Evolutionary conservation across 2,113 vertebrate genomes (phyloP), one percentile per base, ranked within the genome.

Genomic region (Calypte anna): DNA sequence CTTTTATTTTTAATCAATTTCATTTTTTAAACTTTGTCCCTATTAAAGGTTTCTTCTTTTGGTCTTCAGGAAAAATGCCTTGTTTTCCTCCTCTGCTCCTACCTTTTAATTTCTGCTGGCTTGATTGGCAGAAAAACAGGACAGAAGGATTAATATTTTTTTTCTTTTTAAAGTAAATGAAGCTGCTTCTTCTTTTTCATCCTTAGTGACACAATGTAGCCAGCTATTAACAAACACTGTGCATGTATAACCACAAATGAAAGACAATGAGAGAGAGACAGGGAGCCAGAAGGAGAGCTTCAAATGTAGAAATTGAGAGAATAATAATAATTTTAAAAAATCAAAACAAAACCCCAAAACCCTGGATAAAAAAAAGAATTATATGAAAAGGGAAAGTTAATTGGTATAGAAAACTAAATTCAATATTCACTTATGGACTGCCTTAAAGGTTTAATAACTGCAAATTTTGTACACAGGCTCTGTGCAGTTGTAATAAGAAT

Each of bases 391-490:
- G 20, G 36, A 54, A 94, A 93, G 67, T 93, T 95, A 97, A 97
- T 97, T 98, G 88, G 48, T 64, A 43, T 59, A 90, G 75, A 86
- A 96, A 93, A 93, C 50, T 67, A 91, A 95, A 97, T 91, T 96
- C 48, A 97, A 43, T 94, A 96, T 84, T 96, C 7, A 4, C 88
- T 94, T 97, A 48, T 94, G 91, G 75, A 73, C 80, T 90, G 77
- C 61, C 79, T 96, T 97, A 97, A 97, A 97, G 80, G 94, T 91
- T 97, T 97, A 97, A 97, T 97, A 97, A 94, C 81, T 94, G 85
- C 43, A 85, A 95, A 93, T 97, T 96, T 96, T 91, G 75, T 92
- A 61, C 50, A 95, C 62, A 46, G 59, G 51, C 55, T 95, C 87
- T 93, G 66, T 87, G 61, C 78, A 93, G 91, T 96, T 96, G 38